Conservation (phyloP, 2,797 vertebrate genomes). For the Mustela erminea region DNA sequence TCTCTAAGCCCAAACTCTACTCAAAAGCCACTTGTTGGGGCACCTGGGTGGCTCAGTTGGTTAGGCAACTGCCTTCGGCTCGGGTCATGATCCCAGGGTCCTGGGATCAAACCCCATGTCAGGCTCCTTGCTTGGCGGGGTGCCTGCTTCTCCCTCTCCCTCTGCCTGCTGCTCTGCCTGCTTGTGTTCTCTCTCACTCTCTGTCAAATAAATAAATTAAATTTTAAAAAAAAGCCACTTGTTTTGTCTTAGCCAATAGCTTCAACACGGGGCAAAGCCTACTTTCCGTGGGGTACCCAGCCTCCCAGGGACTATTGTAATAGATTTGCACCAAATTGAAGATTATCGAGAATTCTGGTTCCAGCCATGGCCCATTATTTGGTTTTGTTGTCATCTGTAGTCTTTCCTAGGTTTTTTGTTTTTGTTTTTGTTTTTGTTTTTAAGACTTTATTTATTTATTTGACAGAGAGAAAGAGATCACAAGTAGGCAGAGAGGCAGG, state of each 20-base stretch:
- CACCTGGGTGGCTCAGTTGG: no score
- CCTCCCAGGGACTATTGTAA: background rate
- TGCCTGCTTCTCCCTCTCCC: no score
- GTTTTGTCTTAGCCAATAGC: background rate
- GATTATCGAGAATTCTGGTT: background rate
- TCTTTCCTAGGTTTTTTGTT: background rate
- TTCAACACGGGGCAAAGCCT: background rate
- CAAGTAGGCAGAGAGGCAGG: no score
- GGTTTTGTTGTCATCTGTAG: background rate
- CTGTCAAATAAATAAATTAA: no score
- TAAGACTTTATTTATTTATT: no score
- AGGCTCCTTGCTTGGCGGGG: no score
- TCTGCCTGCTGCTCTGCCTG: no score
- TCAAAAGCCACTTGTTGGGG: background rate
- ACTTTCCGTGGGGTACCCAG: background rate
- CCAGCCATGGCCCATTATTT: background rate
- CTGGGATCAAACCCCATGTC: no score
- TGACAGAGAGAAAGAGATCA: no score
- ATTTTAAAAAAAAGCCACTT: background rate
- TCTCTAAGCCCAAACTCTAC: slow-evolving; percentile 69
- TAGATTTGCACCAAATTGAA: background rate
- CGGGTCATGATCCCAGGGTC: no score
- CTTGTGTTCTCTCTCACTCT: no score
- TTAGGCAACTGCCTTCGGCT: no score
- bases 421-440: background rate